These are phyloP conservation scores for Cyprinodon variegatus DNA, from an alignment of 2,113 vertebrate genomes.

Conservation along the genomic window DNA sequence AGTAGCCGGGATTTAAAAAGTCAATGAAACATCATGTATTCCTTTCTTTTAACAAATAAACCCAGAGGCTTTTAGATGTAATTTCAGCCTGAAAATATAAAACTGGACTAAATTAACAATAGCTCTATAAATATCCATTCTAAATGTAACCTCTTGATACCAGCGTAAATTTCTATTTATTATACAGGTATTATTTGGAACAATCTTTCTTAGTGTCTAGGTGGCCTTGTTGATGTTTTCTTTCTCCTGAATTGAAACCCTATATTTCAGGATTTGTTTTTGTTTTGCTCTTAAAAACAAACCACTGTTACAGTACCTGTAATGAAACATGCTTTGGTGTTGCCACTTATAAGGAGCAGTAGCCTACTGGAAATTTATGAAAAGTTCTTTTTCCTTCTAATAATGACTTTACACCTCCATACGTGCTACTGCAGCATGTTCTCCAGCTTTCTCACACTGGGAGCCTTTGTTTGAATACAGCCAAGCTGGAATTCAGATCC, in stretches of 20 bases:
- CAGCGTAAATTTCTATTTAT: too few relatives aligned
- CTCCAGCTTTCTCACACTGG: not conserved
- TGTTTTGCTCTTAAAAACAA: not conserved
- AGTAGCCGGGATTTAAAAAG: too few relatives aligned
- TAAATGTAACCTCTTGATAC: too few relatives aligned
- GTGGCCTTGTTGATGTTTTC: not conserved
- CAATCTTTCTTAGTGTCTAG: not conserved
- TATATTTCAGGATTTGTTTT: too few relatives aligned
- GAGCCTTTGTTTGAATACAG: not conserved
- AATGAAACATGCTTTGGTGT: not conserved
- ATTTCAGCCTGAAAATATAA: too few relatives aligned
- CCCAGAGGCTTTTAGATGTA: too few relatives aligned
- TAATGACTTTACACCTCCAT: not conserved
- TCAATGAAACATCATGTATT: too few relatives aligned
- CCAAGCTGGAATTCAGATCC: not conserved
- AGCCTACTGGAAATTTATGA: not conserved
- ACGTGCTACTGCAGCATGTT: not conserved
- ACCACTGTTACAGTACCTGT: not conserved
- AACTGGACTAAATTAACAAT: too few relatives aligned
- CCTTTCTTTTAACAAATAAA: too few relatives aligned
- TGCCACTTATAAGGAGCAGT: not conserved
- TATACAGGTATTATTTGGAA: too few relatives aligned
- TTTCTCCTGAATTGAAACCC: too few relatives aligned
- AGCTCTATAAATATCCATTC: too few relatives aligned
- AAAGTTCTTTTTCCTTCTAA: not conserved